These are phyloP conservation scores for Lasioglossum pauxillum DNA, from an alignment of 2,888 invertebrate species.

Conservation along the genomic window DNA sequence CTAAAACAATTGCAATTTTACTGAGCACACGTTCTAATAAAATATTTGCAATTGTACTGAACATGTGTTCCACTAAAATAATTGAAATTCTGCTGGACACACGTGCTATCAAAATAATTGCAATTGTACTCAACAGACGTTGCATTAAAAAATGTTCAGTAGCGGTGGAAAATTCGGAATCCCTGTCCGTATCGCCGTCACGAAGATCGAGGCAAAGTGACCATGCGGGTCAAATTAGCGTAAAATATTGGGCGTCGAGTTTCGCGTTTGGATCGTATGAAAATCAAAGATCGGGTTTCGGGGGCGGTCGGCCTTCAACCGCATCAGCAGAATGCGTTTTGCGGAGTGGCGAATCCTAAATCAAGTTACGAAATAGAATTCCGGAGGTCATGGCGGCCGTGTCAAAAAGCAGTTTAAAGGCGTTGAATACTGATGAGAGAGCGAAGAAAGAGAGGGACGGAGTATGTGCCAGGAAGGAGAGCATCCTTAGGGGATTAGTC, in stretches of 20 bases:
- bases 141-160: neutral
- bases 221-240: neutral
- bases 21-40: no score
- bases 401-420: constrained; percentile 76
- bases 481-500: constrained; percentile 69
- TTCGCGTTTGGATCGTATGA: constrained; percentile 5
- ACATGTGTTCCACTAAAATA: no score
- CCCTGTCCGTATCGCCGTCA: neutral
- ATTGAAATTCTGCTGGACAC: no score
- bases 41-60: no score
- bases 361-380: constrained; percentile 76
- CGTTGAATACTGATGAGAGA: constrained; percentile 76
- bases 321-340: constrained; percentile 49
- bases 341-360: constrained; percentile 56
- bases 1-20: no score
- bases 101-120: no score
- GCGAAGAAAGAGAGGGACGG: neutral
- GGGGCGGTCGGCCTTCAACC: constrained; percentile 3
- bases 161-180: neutral
- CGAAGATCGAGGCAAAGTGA: neutral
- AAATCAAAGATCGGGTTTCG: constrained; percentile 34
- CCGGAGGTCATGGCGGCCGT: constrained; percentile 56
- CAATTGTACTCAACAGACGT: no score
- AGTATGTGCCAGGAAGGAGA: constrained; percentile 27
- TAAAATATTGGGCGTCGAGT: constrained; percentile 7